phyloP scores from a whole-genome alignment of 2,113 vertebrate species.

The Carettochelys insculpta region DNA sequence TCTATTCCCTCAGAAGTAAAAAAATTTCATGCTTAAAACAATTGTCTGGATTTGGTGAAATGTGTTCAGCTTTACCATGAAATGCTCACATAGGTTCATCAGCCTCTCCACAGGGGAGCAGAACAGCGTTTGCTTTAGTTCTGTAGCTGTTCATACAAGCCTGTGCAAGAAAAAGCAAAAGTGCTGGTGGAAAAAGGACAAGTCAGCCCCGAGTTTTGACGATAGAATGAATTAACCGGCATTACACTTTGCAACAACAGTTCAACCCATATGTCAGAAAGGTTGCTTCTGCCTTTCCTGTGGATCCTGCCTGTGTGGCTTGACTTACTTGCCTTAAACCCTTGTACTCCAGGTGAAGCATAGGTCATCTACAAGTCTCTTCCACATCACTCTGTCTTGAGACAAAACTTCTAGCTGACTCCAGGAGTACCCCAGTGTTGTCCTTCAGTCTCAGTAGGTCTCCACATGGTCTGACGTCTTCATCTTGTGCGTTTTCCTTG shows the following conservation, averaged over 20 bases:
- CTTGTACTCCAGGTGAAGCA: too few relatives aligned
- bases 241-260: background rate
- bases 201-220: background rate
- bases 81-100: background rate
- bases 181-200: background rate
- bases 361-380: too few relatives aligned
- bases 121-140: background rate
- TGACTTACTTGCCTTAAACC: too few relatives aligned
- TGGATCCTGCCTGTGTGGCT: too few relatives aligned
- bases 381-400: too few relatives aligned
- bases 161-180: fast-evolving
- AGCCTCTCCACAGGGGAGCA: background rate
- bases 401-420: too few relatives aligned
- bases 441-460: too few relatives aligned
- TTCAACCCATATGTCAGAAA: fast-evolving
- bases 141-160: background rate
- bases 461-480: too few relatives aligned
- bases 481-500: too few relatives aligned
- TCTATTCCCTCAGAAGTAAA: background rate
- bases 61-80: fast-evolving
- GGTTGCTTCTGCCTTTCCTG: fast-evolving
- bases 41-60: background rate
- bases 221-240: background rate
- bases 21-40: background rate
- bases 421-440: too few relatives aligned